Evolutionary conservation across 2,888 invertebrate genomes (phyloP).

Genomic region (Rhagium mordax): DNA sequence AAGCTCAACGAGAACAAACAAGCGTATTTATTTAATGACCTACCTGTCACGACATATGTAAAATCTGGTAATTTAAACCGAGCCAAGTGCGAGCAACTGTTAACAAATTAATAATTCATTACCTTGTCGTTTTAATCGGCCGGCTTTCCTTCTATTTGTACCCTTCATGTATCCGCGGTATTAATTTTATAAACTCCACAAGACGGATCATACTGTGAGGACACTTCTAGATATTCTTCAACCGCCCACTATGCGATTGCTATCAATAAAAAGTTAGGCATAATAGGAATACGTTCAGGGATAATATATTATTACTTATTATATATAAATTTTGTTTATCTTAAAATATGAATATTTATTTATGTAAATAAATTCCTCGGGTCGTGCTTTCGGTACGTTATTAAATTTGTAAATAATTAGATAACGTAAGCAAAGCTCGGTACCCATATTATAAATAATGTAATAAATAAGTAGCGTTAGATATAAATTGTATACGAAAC

Average conservation of each 20-base stretch:
- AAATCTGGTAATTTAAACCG: background rate
- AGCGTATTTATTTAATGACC: background rate
- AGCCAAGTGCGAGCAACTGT: background rate
- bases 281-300: background rate
- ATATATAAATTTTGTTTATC: background rate
- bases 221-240: too few species aligned
- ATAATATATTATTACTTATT: background rate
- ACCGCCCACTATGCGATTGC: background rate
- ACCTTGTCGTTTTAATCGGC: background rate
- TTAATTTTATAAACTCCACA: constrained; percentile 5
- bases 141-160: background rate
- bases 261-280: background rate
- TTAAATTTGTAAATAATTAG: background rate
- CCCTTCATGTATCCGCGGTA: background rate
- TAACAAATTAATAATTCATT: constrained; percentile 1
- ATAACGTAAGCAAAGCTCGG: background rate
- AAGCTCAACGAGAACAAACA: background rate
- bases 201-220: constrained; percentile 6
- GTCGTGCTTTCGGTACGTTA: background rate
- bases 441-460: background rate
- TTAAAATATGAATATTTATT: constrained; percentile 9
- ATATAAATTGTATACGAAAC: too few species aligned
- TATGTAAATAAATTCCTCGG: background rate
- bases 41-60: background rate
- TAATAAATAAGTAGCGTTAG: too few species aligned